Base-by-base conservation (phyloP, 2,888 invertebrate species). In the Seira sanloemensis region DNA sequence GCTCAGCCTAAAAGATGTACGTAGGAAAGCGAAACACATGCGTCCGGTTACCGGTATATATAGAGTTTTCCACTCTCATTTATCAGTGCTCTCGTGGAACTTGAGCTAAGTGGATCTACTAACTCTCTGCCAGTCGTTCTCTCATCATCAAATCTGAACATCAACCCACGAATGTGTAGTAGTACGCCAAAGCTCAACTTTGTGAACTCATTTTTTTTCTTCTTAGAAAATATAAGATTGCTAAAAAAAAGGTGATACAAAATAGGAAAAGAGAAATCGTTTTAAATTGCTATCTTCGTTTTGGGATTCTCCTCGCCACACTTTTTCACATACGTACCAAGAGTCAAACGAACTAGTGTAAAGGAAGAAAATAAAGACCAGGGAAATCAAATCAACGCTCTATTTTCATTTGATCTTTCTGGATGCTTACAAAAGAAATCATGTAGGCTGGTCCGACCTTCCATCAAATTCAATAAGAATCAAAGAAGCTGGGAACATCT, bases 11-110 rank as follows among this genome's bases (percentile, higher is more conserved):
- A 24, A n/a, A n/a, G n/a, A n/a, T n/a, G n/a, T n/a, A n/a, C n/a
- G n/a, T n/a, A n/a, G n/a, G n/a, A n/a, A 73, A 18, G 65, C 54
- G 7, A 79, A 83, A 79, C 85, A 84, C 85, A 85, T 84, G 85
- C 84, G 84, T 87, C 79, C 84, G 80, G 75, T 76, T 80, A 78
- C 76, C 86, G 78, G 78, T 87, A 86, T 86, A 84, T 84, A 86
- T 83, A 86, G 83, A 54, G 78, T 80, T 85, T 87, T 86, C 78
- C 77, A 86, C 74, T 68, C 81, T 85, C 78, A 86, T 86, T 87
- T 86, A 87, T 85, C 87, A 87, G 87, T 87, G 80, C 83, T 86
- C 85, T 87, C 54, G 78, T 77, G 85, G 86, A 85, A 87, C 80
- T 87, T 86, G 87, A 68, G 83, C 84, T 76, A 79, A 86, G 86